Evolutionary conservation across 2,888 invertebrate genomes (phyloP).

Genomic region (Perdita meconis): DNA sequence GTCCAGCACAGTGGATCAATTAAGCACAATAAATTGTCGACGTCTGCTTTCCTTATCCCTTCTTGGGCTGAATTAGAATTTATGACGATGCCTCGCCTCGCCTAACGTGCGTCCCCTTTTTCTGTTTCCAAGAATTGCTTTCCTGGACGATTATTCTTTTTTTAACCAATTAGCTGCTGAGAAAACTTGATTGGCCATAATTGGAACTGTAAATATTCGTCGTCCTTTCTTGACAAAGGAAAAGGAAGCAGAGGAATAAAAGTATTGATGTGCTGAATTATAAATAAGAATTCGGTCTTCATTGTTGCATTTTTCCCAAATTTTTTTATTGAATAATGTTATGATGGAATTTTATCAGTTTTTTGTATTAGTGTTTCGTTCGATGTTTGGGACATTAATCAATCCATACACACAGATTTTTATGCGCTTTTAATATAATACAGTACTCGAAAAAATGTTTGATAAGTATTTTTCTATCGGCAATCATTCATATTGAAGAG

Average conservation of each 20-base stretch:
- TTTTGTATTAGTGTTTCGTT: no score
- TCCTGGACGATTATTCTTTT: slow-evolving; percentile 49
- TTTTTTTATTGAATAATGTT: no score
- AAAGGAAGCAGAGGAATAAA: neutral
- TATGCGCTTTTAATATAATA: no score
- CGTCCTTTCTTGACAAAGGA: slow-evolving; percentile 30
- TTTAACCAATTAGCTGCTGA: slow-evolving; percentile 44
- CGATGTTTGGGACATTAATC: no score
- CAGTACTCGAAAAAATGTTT: no score
- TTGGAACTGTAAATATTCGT: slow-evolving; percentile 46
- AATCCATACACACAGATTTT: no score
- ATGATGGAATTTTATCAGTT: no score
- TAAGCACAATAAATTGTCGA: slow-evolving; percentile 77
- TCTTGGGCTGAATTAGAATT: slow-evolving; percentile 75
- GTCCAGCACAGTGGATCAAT: slow-evolving; percentile 69
- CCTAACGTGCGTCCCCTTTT: slow-evolving; percentile 41
- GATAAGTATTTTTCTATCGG: no score
- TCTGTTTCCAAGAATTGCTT: slow-evolving; percentile 51
- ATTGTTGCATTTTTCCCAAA: neutral
- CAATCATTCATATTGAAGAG: no score
- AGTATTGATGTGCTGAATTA: neutral
- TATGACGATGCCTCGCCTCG: slow-evolving; percentile 64
- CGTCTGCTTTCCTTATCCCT: slow-evolving; percentile 71
- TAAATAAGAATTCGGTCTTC: neutral
- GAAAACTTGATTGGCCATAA: slow-evolving; percentile 39